phyloP scores from a whole-genome alignment of 92 coral and sea anemone genomes.

The Muricea muricata region DNA sequence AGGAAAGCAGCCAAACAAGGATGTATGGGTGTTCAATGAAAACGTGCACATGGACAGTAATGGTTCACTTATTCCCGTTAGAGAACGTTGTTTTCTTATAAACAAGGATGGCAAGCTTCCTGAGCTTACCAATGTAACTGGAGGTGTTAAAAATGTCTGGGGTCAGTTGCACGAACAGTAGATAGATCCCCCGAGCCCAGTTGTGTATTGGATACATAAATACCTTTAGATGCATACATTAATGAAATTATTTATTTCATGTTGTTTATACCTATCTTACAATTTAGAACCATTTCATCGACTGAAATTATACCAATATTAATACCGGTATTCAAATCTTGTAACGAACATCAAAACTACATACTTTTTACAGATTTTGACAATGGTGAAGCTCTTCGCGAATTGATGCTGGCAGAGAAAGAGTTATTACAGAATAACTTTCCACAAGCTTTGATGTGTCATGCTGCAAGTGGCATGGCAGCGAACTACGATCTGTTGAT shows the following conservation, averaged over 20 bases:
- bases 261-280: too few species aligned
- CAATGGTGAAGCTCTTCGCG: slow-evolving; percentile 45
- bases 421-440: slow-evolving; percentile 60
- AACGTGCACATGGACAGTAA: slow-evolving; percentile 55
- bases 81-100: slow-evolving; percentile 11
- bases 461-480: slow-evolving; percentile 53
- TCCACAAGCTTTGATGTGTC: slow-evolving; percentile 61
- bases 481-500: slow-evolving; percentile 66
- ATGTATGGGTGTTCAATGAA: slow-evolving; percentile 63
- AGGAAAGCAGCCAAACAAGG: slow-evolving; percentile 55
- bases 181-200: neutral
- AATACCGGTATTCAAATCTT: too few species aligned
- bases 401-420: slow-evolving; percentile 51
- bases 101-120: slow-evolving; percentile 45
- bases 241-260: too few species aligned
- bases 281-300: too few species aligned
- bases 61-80: slow-evolving; percentile 35
- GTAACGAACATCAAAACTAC: too few species aligned
- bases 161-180: neutral
- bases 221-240: too few species aligned
- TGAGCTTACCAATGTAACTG: slow-evolving; percentile 38
- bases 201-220: too few species aligned
- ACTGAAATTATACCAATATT: too few species aligned
- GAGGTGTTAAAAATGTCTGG: slow-evolving; percentile 36
- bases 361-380: slow-evolving; percentile 70